Percentiles rank a stretch among this genome's conserved stretches.
Evolutionary conservation across 1,140 invertebrate species (phyloP).

Genomic region (Globodera ellingtonae): DNA sequence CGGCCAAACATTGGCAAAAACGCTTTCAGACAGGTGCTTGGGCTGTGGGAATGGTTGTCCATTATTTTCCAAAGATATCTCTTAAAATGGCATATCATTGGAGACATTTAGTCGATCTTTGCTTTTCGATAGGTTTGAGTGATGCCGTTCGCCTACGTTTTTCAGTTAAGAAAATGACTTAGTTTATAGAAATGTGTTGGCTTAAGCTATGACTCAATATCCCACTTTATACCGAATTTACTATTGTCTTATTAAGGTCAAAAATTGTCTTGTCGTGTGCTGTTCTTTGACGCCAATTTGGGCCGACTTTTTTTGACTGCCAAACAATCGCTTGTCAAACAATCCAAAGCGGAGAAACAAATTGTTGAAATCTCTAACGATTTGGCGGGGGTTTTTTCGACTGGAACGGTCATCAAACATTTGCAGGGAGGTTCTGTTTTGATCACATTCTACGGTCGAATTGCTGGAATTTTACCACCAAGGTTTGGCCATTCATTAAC

Average conservation of each 20-base stretch:
- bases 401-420: slow-evolving; percentile 32
- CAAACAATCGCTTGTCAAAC: slow-evolving; percentile 46
- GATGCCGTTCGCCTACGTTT: no score
- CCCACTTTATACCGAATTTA: no score
- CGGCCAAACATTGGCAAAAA: slow-evolving; percentile 40
- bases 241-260: slow-evolving; percentile 40
- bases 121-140: no score
- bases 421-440: slow-evolving; percentile 27
- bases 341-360: slow-evolving; percentile 9
- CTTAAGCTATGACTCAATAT: no score
- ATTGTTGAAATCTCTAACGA: slow-evolving; percentile 23
- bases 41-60: no score
- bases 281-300: slow-evolving; percentile 39
- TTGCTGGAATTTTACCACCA: slow-evolving; percentile 35
- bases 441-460: slow-evolving; percentile 36
- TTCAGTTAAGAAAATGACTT: no score
- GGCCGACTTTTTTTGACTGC: slow-evolving; percentile 50
- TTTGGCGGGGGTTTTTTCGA: slow-evolving; percentile 29
- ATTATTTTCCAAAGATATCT: no score
- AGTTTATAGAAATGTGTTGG: no score
- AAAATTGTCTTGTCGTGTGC: slow-evolving; percentile 51
- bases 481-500: neutral
- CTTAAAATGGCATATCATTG: no score
- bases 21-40: slow-evolving; percentile 47
- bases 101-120: no score